Base-by-base conservation (phyloP, 2,113 vertebrate genomes). In the Willisornis vidua region DNA sequence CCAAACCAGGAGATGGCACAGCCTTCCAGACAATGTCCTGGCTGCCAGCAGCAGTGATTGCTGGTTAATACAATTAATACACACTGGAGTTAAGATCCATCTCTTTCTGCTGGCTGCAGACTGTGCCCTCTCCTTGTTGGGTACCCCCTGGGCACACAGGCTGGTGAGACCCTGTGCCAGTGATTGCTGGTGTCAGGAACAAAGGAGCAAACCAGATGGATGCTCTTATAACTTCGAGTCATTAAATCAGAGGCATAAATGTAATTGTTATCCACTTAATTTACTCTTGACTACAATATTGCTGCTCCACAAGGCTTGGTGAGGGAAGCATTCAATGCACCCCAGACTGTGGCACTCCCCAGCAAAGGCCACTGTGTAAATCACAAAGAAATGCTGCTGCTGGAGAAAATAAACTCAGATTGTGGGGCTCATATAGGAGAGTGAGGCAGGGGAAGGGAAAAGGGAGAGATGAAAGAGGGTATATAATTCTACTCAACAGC, bases 291-390 rank as follows among this genome's bases (percentile, higher is more conserved):
- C 41, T 33, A 63, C 5, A 18, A 37, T 28, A 6, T 19, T 54
- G 31, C 45, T 24, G 62, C 72, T 79, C 31, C 19, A 5, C 9
- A 39, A 13, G 54, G 63, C 35, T n/a, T 1, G 17, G 19, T 12
- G 22, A 58, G 43, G 59, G 33, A 35, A 20, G 6, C 2, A 12
- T 3, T 15, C 19, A 5, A 22, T 3, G 9, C 20, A 7, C 15
- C 28, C 54, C 1, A 1, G 46, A 3, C 4, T 11, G 9, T 1
- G 14, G 54, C 14, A 73, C 24, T 66, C 31, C 73, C 51, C 75
- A 41, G 41, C 48, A 72, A 35, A 54, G 26, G 6, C 33, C 0
- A 0, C 17, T 6, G 31, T 0, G 1, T n/a, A 24, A 49, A 45
- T 35, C 12, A 49, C 57, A 57, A 45, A 79, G 9, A 54, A 55